Evolutionary conservation across 2,888 invertebrate species (phyloP).

Genomic region (Rotaria socialis): DNA sequence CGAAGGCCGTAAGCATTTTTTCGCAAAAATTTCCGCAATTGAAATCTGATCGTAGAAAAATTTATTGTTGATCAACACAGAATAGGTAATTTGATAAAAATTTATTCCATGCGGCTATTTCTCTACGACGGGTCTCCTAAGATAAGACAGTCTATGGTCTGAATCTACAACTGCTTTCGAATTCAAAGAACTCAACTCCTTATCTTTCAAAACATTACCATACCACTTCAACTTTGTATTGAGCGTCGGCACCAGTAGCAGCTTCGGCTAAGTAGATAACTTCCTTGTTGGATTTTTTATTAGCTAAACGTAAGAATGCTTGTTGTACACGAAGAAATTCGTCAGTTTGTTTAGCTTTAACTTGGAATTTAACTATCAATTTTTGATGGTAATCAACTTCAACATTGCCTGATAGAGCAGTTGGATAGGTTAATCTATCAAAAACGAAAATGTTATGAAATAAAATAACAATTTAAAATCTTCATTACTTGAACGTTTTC

Average conservation of each 20-base stretch:
- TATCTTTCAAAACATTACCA: background rate
- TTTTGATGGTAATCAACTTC: slow-evolving; percentile 85
- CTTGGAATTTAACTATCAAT: slow-evolving; percentile 73
- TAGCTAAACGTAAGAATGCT: slow-evolving; percentile 59
- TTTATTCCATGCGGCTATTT: no score
- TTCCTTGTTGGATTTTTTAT: slow-evolving; percentile 69
- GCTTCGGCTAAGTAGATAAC: slow-evolving; percentile 88
- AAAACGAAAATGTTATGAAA: background rate
- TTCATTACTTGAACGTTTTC: slow-evolving; percentile 66
- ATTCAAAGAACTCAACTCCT: no score
- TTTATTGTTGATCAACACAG: no score
- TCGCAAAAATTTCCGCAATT: no score
- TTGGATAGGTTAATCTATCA: slow-evolving; percentile 69
- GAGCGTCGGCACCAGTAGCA: slow-evolving; percentile 62
- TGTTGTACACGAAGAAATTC: slow-evolving; percentile 67
- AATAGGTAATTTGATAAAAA: no score
- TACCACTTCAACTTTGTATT: slow-evolving; percentile 47
- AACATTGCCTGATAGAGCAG: slow-evolving; percentile 68
- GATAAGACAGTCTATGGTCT: no score
- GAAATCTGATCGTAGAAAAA: no score
- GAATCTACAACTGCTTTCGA: no score
- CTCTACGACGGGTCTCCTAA: no score
- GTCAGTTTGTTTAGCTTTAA: slow-evolving; percentile 69
- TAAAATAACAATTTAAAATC: no score
- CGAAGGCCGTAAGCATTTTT: no score